phyloP scores from a whole-genome alignment of 2,797 vertebrate species.

The Gymnothorax javanicus region DNA sequence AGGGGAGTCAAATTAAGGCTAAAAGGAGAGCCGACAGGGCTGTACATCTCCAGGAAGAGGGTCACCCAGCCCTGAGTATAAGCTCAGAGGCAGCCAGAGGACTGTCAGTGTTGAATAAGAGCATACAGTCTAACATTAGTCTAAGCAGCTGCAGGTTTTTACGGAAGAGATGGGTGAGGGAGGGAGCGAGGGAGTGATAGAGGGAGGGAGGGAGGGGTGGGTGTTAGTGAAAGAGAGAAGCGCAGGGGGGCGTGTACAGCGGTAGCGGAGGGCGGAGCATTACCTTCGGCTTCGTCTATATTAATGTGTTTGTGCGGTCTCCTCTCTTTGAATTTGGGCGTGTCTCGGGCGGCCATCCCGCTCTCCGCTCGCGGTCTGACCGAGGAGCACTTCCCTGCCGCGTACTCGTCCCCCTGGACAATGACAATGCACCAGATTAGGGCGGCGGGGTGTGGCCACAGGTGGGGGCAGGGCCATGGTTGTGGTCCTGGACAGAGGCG shows the following conservation, averaged over 20 bases:
- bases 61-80: too few relatives aligned
- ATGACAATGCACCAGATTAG: constrained; percentile 82
- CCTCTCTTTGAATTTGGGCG: constrained; percentile 81
- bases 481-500: neutral
- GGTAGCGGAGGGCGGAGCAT: constrained; percentile 47
- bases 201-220: constrained; percentile 26
- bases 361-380: constrained; percentile 90
- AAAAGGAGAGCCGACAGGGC: too few relatives aligned
- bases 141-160: constrained; percentile 25
- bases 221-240: constrained; percentile 46
- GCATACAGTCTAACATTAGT: constrained; percentile 59
- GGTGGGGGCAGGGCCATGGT: constrained; percentile 45
- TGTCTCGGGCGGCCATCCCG: constrained; percentile 80
- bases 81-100: too few relatives aligned
- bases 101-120: neutral
- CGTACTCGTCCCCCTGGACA: constrained; percentile 94
- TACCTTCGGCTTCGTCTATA: constrained; percentile 99
- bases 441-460: constrained; percentile 55
- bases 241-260: neutral
- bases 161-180: constrained; percentile 27
- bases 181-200: constrained; percentile 21
- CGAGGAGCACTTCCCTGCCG: constrained; percentile 88
- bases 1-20: too few relatives aligned
- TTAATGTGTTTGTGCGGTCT: constrained; percentile 98
- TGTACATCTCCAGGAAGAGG: too few relatives aligned